Base-by-base conservation (phyloP, 92 coral and sea anemone genomes). In the Montipora capitata region DNA sequence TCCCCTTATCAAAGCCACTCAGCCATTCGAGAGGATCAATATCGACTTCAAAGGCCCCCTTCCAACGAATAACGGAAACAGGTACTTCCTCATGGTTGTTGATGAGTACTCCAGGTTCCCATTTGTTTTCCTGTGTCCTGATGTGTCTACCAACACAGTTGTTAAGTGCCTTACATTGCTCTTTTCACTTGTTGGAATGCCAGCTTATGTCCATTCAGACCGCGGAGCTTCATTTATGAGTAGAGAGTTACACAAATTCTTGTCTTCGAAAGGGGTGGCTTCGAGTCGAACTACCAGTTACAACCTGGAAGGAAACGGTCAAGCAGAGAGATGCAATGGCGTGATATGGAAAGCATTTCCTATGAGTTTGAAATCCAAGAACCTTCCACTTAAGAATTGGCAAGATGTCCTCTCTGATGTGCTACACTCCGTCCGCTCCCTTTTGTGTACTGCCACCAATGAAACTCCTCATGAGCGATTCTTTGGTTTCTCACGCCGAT, bases 381-480 rank as follows among this genome's bases (percentile, higher is more conserved):
- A 87, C 74, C 92, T 94, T 7, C 59, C 59, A 7, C 72, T 68
- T 40, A 80, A 67, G 80, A 61, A 77, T 16, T 94, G 93, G 94
- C 93, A 91, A 49, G 89, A 65, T 38, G 94, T 91, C 70, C 96
- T 94, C 7, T 91, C 91, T 13, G 93, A 91, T 77, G 93, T 76
- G 17, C 72, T 88, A 52, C 93, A 85, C 57, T 91, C 93, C 10
- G 58, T 77, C 69, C 81, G 92, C 18, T 94, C 93, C 7, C 86
- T 94, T 3, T 69, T 94, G 68, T 88, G 93, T 40, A 91, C 94
- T 7, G 91, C 94, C 17, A 94, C 97, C 5, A 91, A 90, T 51
- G 91, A 87, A 40, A 94, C 87, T n/a, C 90, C 92, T 4, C 90
- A 93, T 58, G 85, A 93, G 87, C 88, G 88, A 56, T 91, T 91